Conservation (phyloP, 2,797 vertebrate species). For the Nannoperca obscura region DNA sequence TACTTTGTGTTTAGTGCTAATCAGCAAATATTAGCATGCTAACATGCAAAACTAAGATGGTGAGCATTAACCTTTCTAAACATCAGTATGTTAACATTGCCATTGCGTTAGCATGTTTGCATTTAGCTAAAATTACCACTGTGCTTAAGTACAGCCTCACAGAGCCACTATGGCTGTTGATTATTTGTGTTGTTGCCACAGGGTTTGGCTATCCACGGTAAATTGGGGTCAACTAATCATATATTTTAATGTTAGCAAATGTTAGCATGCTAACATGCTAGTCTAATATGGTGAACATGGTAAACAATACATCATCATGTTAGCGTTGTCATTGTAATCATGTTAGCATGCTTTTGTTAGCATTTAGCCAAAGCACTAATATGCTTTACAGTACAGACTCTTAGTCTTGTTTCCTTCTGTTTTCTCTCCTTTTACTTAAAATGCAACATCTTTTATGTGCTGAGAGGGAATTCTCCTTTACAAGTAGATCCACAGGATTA, state of each 20-base stretch:
- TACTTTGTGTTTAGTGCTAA: background rate
- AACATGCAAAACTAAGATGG: background rate
- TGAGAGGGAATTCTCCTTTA: slow-evolving; percentile 59
- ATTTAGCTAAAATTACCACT: background rate
- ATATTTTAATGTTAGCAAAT: background rate
- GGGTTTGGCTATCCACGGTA: background rate
- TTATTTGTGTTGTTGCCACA: background rate
- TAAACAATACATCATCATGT: background rate
- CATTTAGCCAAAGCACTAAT: background rate
- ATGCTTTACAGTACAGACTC: background rate
- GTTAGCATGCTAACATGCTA: background rate
- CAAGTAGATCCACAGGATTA: slow-evolving; percentile 69
- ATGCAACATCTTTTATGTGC: slow-evolving; percentile 50
- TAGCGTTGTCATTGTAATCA: background rate
- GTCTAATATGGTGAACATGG: background rate
- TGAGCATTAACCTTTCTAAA: background rate
- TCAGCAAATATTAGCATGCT: background rate
- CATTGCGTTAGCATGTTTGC: background rate
- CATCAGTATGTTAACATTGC: background rate
- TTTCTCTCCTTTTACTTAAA: slow-evolving; percentile 40
- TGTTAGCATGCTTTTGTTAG: background rate
- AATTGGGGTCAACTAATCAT: no score
- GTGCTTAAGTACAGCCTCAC: background rate
- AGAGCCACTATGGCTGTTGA: background rate
- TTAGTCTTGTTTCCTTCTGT: slow-evolving; percentile 1